Conservation (phyloP, 1,140 invertebrate genomes). For the Lasioglossum albipes region DNA sequence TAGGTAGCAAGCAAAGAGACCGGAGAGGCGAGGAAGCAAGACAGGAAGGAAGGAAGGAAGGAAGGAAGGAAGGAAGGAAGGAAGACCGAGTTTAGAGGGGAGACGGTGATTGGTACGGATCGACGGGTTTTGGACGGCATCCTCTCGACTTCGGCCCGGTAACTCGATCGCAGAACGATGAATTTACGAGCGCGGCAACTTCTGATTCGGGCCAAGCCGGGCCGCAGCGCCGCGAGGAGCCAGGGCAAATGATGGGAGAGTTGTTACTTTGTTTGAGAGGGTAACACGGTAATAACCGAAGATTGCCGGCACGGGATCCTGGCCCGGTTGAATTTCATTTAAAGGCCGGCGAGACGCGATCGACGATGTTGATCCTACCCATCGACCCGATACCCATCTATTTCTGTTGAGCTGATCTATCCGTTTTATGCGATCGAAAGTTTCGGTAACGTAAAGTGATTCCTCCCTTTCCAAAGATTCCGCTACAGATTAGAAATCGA, state of each 20-base stretch:
- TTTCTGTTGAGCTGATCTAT: neutral
- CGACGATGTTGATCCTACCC: neutral
- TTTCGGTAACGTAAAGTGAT: conserved; percentile 2
- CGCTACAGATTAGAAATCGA: neutral
- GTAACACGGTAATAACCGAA: conserved; percentile 28
- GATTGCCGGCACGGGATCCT: neutral
- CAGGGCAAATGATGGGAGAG: neutral
- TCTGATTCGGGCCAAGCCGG: neutral
- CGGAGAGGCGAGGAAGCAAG: conserved; percentile 1
- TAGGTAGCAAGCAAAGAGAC: conserved; percentile 3
- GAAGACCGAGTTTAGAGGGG: neutral
- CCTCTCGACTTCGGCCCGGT: neutral
- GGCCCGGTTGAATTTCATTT: conserved; percentile 14
- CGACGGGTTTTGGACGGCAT: conserved; percentile 16
- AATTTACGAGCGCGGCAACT: conserved; percentile 27
- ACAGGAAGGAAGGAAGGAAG: neutral
- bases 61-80: conserved; percentile 24
- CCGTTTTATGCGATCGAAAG: neutral
- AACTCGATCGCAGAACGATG: conserved; percentile 28
- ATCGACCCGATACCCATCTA: neutral
- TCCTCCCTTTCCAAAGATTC: neutral
- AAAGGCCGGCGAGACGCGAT: neutral
- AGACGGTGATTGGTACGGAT: conserved; percentile 24
- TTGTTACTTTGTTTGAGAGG: conserved; percentile 19
- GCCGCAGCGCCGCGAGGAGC: neutral